Conservation (phyloP, 2,888 invertebrate genomes). For the Ashinkailepas kermadecensis region DNA sequence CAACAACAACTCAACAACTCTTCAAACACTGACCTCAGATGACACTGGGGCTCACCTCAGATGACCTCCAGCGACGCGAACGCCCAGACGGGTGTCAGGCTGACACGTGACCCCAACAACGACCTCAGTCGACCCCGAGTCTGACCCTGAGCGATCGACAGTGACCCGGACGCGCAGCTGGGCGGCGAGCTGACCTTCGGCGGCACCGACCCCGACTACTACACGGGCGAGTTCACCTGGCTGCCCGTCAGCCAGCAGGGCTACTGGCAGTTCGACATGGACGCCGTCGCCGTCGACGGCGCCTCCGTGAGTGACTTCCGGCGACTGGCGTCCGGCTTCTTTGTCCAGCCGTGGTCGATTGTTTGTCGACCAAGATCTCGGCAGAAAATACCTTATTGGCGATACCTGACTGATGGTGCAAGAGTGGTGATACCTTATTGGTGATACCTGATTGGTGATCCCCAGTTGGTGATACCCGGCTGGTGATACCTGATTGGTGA, state of each 20-base stretch:
- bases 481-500: too few species aligned
- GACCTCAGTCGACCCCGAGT: too few species aligned
- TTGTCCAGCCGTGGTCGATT: too few species aligned
- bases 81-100: too few species aligned
- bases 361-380: too few species aligned
- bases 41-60: not conserved
- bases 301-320: not conserved
- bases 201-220: conserved; percentile 48
- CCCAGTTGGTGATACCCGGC: too few species aligned
- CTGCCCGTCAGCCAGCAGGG: conserved; percentile 46
- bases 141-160: conserved; percentile 33
- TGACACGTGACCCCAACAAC: conserved; percentile 7
- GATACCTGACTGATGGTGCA: too few species aligned
- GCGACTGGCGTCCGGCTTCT: too few species aligned
- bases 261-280: conserved; percentile 54
- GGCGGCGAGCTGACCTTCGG: conserved; percentile 42
- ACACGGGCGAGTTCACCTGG: conserved; percentile 49
- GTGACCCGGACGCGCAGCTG: conserved; percentile 40
- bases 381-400: too few species aligned
- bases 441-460: too few species aligned
- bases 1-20: too few species aligned
- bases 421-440: too few species aligned
- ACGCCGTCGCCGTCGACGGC: conserved; percentile 34
- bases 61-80: not conserved
- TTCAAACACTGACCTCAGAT: not conserved